Conservation (phyloP, 2,113 vertebrate genomes). For the Anhinga rufa region DNA sequence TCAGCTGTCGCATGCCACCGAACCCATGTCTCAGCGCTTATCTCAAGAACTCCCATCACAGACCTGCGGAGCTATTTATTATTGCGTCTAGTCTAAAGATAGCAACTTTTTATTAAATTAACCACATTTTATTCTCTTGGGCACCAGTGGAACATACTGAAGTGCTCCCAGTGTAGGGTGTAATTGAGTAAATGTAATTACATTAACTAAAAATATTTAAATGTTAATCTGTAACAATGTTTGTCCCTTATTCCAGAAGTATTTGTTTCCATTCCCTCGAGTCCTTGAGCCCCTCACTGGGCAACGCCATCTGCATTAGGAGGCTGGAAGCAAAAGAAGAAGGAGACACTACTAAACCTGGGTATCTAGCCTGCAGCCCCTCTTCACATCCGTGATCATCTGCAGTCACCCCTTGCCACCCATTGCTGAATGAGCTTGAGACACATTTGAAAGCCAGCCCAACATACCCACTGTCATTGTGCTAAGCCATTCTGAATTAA, state of each 20-base stretch:
- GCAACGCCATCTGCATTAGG: neutral
- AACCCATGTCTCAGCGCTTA: neutral
- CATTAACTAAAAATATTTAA: neutral
- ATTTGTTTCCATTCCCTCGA: neutral
- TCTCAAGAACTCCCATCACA: neutral
- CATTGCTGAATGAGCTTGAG: neutral
- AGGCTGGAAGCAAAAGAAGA: neutral
- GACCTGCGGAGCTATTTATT: neutral
- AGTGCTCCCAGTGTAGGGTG: neutral
- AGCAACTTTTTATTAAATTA: neutral
- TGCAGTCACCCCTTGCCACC: neutral
- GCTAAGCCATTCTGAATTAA: neutral
- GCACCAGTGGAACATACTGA: neutral
- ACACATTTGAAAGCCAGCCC: neutral
- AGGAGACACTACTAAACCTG: neutral
- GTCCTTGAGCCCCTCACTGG: neutral
- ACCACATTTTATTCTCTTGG: neutral
- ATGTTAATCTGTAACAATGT: neutral
- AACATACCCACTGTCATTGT: neutral
- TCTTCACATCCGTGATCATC: neutral
- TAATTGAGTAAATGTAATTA: neutral
- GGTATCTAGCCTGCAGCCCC: neutral
- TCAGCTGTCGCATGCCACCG: neutral
- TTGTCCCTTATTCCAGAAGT: neutral
- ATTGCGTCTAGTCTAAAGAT: neutral